These are phyloP conservation scores for Malacosoma neustria DNA, from an alignment of 2,888 invertebrate genomes.

Conservation along the genomic window DNA sequence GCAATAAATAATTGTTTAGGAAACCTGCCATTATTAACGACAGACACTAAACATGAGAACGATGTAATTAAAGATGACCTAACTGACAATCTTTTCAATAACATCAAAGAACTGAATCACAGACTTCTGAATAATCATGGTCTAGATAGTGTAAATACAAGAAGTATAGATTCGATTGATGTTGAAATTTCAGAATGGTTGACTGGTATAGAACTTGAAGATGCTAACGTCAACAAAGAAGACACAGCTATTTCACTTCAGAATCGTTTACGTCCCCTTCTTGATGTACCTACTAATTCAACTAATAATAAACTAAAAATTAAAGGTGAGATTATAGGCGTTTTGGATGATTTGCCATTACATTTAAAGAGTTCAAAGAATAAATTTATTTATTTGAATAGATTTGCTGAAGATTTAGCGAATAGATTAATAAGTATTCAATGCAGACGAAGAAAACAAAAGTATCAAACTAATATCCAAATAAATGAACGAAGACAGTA, in stretches of 20 bases:
- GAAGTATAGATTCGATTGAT: neutral
- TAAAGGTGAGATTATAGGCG: slow-evolving; percentile 2
- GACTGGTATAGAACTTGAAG: neutral
- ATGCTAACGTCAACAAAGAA: neutral
- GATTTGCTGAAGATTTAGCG: neutral
- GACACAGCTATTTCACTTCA: neutral
- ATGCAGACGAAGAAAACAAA: slow-evolving; percentile 12
- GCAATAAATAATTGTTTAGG: neutral
- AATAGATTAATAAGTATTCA: neutral
- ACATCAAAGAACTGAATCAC: neutral
- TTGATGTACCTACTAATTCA: neutral
- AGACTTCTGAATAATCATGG: neutral
- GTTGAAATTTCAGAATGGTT: neutral
- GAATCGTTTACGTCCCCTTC: neutral
- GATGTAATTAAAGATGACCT: neutral
- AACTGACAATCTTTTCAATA: neutral
- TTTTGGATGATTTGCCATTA: slow-evolving; percentile 1
- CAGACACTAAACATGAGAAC: neutral
- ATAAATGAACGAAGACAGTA: neutral
- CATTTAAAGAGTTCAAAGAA: slow-evolving; percentile 2
- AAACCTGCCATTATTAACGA: neutral
- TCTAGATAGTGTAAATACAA: neutral
- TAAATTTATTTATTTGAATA: neutral
- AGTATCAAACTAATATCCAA: slow-evolving; percentile 4
- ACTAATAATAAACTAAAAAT: slow-evolving; percentile 1